phyloP scores from a whole-genome alignment of 2,113 vertebrate species.

The Pollachius pollachius region DNA sequence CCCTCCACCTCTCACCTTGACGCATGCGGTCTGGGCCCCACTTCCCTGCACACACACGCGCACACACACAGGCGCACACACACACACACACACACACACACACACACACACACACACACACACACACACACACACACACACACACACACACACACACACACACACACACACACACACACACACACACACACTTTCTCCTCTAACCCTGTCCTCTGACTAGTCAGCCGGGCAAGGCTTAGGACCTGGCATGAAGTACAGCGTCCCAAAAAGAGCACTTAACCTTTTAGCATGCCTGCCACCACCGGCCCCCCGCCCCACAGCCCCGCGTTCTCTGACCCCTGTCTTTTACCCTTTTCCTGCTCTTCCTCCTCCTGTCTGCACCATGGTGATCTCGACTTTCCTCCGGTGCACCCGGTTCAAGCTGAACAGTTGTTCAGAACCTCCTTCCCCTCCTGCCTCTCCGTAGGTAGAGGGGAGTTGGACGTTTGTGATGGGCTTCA shows the following conservation, averaged over 20 bases:
- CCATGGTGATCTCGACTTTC: slow-evolving; percentile 24
- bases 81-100: no score
- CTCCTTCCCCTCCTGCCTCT: slow-evolving; percentile 24
- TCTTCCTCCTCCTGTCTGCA: slow-evolving; percentile 22
- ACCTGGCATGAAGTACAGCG: slow-evolving; percentile 62
- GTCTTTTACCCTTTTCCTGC: neutral
- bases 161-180: no score
- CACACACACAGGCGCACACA: no score
- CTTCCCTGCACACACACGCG: slow-evolving; percentile 20
- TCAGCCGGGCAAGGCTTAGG: slow-evolving; percentile 56
- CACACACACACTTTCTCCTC: slow-evolving; percentile 27
- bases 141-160: no score
- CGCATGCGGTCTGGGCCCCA: slow-evolving; percentile 59
- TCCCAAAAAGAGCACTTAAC: slow-evolving; percentile 60
- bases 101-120: no score
- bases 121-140: no score
- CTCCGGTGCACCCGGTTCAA: slow-evolving; percentile 1
- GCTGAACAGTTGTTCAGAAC: slow-evolving; percentile 23
- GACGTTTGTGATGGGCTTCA: slow-evolving; percentile 17
- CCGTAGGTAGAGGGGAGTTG: neutral
- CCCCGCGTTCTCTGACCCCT: slow-evolving; percentile 7
- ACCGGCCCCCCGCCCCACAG: slow-evolving; percentile 31
- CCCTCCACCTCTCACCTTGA: slow-evolving; percentile 63
- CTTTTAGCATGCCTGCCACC: slow-evolving; percentile 49
- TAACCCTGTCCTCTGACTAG: slow-evolving; percentile 38